Base-by-base conservation (phyloP, 2,888 invertebrate genomes). In the Stenodema calcarata region DNA sequence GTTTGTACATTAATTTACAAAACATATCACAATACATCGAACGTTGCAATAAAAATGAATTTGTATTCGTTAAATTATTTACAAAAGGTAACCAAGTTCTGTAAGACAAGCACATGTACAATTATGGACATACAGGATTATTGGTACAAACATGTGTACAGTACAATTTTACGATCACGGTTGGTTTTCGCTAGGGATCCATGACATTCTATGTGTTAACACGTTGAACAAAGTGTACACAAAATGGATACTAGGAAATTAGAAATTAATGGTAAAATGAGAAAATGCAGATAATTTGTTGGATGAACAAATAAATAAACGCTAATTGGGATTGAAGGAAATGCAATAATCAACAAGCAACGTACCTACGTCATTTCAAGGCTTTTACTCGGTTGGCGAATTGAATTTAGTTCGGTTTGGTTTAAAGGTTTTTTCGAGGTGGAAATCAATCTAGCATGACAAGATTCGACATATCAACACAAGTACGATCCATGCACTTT, bases 41-140 rank as follows among this genome's bases (percentile, higher is more conserved):
- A 79, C 30, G 76, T 76, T 76, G 4, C 70, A 23, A 18, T 23
- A 42, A 70, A 78, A 78, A 41, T n/a, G 41, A 35, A 16, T 75
- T 42, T 6, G 23, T 27, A 44, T 23, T 9, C 23, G 2, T n/a
- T 4, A 73, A 50, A 80, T 30, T 80, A 80, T 80, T 12, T 80
- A 80, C 80, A 80, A 44, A 44, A 44, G 16, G 27, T n/a, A 16
- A 78, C 80, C n/a, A 54, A 50, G 23, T 30, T n/a, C 35, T 78
- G 35, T 4, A 50, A 12, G 30, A n/a, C 80, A 80, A 80, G 80
- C 80, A 80, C 80, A 50, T 54, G 41, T 80, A 80, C 80, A 80
- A 54, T 41, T n/a, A 73, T 73, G 35, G 73, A 73, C 73, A 73
- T 73, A 73, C 73, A 73, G n/a, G 73, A 35, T 73, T 73, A 28